Percentiles rank a stretch among this genome's conserved stretches.
phyloP scores from a whole-genome alignment of 2,797 vertebrate species.

The Epinephelus malabaricus region DNA sequence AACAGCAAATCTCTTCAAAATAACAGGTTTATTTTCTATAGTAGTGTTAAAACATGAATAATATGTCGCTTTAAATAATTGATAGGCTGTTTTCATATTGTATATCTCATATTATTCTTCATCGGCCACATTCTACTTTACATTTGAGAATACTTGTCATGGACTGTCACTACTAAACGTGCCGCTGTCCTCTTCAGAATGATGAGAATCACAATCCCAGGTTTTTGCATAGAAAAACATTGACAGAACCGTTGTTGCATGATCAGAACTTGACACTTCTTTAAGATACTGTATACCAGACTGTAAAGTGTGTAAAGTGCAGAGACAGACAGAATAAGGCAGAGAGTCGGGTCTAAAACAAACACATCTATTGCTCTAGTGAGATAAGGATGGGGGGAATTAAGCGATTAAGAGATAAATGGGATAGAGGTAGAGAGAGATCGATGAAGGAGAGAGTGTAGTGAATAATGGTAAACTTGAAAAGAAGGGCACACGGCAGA shows the following conservation, averaged over 20 bases:
- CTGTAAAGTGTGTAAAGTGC: constrained; percentile 79
- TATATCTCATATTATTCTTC: constrained; percentile 20
- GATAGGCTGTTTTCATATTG: constrained; percentile 40
- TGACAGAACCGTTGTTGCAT: constrained; percentile 62
- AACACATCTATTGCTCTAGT: constrained; percentile 77
- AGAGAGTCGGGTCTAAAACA: constrained; percentile 67
- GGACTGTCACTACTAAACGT: constrained; percentile 25
- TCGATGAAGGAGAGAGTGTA: constrained; percentile 21
- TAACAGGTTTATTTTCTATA: constrained; percentile 40
- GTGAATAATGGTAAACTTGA: neutral
- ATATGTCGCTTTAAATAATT: constrained; percentile 52
- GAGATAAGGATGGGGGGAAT: constrained; percentile 38
- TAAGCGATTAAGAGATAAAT: constrained; percentile 31
- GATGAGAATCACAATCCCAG: constrained; percentile 45
- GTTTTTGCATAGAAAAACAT: constrained; percentile 85
- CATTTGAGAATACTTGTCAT: constrained; percentile 25
- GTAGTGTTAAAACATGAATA: constrained; percentile 63
- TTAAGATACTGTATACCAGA: constrained; percentile 44
- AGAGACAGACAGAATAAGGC: constrained; percentile 79
- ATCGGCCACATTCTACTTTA: constrained; percentile 14
- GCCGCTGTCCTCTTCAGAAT: constrained; percentile 23
- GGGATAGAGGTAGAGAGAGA: constrained; percentile 70
- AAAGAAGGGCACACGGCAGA: constrained; percentile 18
- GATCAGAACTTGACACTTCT: constrained; percentile 44
- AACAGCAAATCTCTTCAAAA: constrained; percentile 66